These are phyloP conservation scores for Astatotilapia flaviijosephi DNA, from an alignment of 2,113 vertebrate species.

Conservation along the genomic window DNA sequence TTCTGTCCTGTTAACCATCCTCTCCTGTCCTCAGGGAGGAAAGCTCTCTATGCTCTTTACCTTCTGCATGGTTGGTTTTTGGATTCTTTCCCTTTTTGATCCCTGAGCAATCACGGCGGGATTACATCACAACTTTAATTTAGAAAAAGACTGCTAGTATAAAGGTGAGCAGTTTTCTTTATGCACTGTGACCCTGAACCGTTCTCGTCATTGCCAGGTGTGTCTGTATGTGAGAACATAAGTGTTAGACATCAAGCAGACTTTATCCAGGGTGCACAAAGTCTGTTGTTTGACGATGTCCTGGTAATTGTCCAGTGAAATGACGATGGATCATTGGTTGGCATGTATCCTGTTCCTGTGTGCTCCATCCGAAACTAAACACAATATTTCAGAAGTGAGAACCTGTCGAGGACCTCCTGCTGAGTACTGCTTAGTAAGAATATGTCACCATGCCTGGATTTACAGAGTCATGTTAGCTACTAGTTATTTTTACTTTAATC, in stretches of 20 bases:
- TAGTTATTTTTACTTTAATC: not conserved
- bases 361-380: not conserved
- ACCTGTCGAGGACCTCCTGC: not conserved
- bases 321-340: not conserved
- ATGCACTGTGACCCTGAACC: not conserved
- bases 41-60: not conserved
- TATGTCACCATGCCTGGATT: not conserved
- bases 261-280: not conserved
- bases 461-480: not conserved
- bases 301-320: not conserved
- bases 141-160: not conserved
- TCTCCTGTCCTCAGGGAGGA: not conserved
- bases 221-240: not conserved
- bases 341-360: not conserved
- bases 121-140: not conserved
- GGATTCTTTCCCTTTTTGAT: not conserved
- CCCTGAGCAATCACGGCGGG: not conserved
- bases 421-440: not conserved
- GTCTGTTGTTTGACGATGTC: not conserved
- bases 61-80: fast-evolving
- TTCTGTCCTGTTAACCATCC: not conserved
- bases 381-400: not conserved
- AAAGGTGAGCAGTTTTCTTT: not conserved
- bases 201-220: not conserved
- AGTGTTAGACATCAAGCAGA: not conserved